These are phyloP conservation scores for Hyles vespertilio DNA, from an alignment of 1,140 invertebrate species.

Conservation along the genomic window DNA sequence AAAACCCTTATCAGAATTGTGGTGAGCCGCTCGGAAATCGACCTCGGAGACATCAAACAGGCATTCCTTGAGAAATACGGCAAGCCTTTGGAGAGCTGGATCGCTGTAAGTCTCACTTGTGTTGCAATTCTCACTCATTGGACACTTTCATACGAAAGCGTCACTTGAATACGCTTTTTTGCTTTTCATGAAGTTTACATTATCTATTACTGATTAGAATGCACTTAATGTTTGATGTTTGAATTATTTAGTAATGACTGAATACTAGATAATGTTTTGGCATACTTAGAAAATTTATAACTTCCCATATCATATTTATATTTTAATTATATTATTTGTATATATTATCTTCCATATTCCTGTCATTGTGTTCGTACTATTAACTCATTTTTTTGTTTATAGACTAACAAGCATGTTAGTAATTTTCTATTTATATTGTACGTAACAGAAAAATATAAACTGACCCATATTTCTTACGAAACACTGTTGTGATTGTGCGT, in stretches of 20 bases:
- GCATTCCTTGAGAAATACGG: constrained; percentile 91
- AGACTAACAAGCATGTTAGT: too few relatives aligned
- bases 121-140: background rate
- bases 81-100: constrained; percentile 88
- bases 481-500: background rate
- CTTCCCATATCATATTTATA: background rate
- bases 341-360: too few relatives aligned
- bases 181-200: too few relatives aligned
- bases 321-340: too few relatives aligned
- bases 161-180: background rate
- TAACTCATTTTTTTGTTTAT: too few relatives aligned
- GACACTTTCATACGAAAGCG: too few relatives aligned
- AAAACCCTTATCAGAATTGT: constrained; percentile 92
- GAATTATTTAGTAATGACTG: background rate
- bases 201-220: too few relatives aligned
- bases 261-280: background rate
- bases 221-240: too few relatives aligned
- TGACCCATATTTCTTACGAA: constrained; percentile 53
- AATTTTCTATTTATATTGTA: constrained; percentile 6
- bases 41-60: constrained; percentile 93
- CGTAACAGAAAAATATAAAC: constrained; percentile 25
- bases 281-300: background rate
- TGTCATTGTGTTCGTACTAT: too few relatives aligned
- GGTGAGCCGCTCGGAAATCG: constrained; percentile 94
- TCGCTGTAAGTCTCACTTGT: constrained; percentile 81